Percentiles rank a stretch among this genome's conserved stretches.
Conservation (phyloP, 2,113 vertebrate genomes). For the Pionites leucogaster region DNA sequence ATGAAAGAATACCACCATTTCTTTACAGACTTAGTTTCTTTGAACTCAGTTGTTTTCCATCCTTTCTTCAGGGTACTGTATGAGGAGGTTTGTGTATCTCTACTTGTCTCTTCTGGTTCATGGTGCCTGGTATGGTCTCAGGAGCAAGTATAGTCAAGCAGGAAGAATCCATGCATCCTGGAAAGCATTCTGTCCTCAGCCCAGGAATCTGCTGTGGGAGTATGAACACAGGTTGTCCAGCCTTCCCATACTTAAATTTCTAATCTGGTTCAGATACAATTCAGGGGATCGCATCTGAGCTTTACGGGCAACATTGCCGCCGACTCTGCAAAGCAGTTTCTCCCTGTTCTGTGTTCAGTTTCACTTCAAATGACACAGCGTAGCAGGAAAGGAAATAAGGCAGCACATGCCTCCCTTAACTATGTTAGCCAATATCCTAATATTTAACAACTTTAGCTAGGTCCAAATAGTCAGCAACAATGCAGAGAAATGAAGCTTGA, state of each 20-base stretch:
- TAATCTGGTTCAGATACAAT: not conserved
- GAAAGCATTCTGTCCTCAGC: not conserved
- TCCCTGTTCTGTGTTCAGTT: not conserved
- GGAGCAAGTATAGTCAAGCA: accelerated
- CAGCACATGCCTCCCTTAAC: accelerated
- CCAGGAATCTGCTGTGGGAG: not conserved
- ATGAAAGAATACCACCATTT: not conserved
- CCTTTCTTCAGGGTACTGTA: not conserved
- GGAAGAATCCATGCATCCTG: not conserved
- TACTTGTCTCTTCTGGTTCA: not conserved
- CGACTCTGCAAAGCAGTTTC: not conserved
- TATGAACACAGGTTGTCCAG: not conserved
- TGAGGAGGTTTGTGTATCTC: not conserved
- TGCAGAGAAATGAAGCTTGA: not conserved
- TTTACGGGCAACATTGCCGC: not conserved
- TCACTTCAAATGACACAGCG: not conserved
- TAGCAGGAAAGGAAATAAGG: not conserved
- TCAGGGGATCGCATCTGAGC: not conserved
- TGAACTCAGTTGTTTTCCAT: not conserved
- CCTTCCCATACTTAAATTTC: not conserved
- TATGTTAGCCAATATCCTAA: not conserved
- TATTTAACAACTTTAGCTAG: not conserved
- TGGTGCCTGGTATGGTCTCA: not conserved
- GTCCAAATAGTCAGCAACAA: not conserved
- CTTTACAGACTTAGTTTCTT: not conserved